Base-by-base conservation (phyloP, 1,140 invertebrate genomes). In the Leptestheria dahalacensis region DNA sequence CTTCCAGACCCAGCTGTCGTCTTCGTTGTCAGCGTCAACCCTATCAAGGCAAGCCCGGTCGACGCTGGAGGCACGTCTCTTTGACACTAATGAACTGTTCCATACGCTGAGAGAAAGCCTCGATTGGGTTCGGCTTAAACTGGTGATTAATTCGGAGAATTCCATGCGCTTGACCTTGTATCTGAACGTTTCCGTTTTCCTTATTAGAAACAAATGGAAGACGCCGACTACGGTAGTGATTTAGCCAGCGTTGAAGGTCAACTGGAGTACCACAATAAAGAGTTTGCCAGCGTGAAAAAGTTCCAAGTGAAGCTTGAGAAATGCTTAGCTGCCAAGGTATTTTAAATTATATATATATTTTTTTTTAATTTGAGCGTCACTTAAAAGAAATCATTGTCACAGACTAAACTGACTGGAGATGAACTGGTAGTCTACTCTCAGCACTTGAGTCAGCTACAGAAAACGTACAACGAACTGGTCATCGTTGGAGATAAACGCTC, bases 11-110 rank as follows among this genome's bases (percentile, higher is more conserved):
- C 83, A 83, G 58, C 78, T 97, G 48, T 79, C 94, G 23, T 82
- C 86, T 65, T 83, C 86, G 46, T 74, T 95, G 61, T 82, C 88
- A 33, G 82, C 83, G 28, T 79, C 90, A 69, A 88, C 91, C 71
- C 85, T 91, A 6, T 86, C 86, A 0, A 78, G 86, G 64, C 85
- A 89, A 71, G 87, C 86, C 48, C 48, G 46, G 50, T 63, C 54
- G 60, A 61, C 92, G 10, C 80, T 91, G 49, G 91, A 95, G 76
- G 86, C 86, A 12, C 76, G 91, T 56, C 80, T 94, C 12, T 88
- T 93, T 28, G 91, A 95, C 66, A 91, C 89, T 4, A 93, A 95
- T 74, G 83, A 86, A 28, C 83, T 88, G 66, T 97, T 97, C 79
- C 80, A 85, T 56, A 81, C 85, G 64, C 71, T 94, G 23, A 83